phyloP scores from a whole-genome alignment of 2,888 invertebrate genomes.

The Dryocosmus kuriphilus region DNA sequence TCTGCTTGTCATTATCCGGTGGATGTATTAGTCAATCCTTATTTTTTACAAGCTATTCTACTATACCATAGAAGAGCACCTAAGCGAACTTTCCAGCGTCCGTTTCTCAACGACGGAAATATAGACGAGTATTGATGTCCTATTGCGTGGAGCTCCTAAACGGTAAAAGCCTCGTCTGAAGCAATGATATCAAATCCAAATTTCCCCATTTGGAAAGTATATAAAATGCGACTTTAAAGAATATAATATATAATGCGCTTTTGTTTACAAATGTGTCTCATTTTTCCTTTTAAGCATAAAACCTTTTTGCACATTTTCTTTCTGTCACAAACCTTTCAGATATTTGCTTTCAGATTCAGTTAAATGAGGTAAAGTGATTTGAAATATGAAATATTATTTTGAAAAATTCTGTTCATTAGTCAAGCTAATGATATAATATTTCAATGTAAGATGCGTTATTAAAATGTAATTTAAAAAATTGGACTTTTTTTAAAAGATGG shows the following conservation, averaged over 20 bases:
- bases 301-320: not conserved
- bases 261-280: not conserved
- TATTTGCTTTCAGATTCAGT: not conserved
- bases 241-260: not conserved
- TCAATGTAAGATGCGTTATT: too few relatives aligned
- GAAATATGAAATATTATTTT: not conserved
- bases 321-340: not conserved
- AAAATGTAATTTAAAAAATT: not conserved
- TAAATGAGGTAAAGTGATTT: not conserved
- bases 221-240: not conserved
- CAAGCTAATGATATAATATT: not conserved
- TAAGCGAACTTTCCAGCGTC: slow-evolving; percentile 24
- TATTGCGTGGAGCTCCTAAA: slow-evolving; percentile 9
- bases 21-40: slow-evolving; percentile 50
- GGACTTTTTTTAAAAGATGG: not conserved
- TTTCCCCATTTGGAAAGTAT: not conserved
- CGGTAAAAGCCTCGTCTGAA: not conserved
- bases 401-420: not conserved
- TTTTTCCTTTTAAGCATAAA: not conserved
- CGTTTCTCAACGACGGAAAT: slow-evolving; percentile 37
- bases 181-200: slow-evolving; percentile 20
- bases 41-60: slow-evolving; percentile 52
- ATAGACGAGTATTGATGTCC: slow-evolving; percentile 48
- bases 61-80: slow-evolving; percentile 18
- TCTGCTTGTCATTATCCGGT: slow-evolving; percentile 53